Evolutionary conservation across 1,140 invertebrate species (phyloP), one percentile per base, ranked within the genome.

Genomic region (Lepidurus arcticus): DNA sequence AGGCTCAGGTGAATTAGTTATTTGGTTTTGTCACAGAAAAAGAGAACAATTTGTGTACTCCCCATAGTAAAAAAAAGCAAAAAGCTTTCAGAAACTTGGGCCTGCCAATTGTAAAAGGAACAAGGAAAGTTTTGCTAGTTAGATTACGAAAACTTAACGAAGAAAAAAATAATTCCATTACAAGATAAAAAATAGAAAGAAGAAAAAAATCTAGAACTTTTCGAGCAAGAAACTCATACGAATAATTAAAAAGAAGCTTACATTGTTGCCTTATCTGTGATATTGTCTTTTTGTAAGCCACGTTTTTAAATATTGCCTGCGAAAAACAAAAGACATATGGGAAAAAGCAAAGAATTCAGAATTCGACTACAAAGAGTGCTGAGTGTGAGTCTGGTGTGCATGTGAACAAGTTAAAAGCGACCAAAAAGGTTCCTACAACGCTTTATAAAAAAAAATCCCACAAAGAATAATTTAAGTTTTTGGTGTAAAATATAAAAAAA

Each of bases 231-330:
- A 65, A 65, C 53, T 65, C 53, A 65, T 65, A 65, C 53, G 53
- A 65, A 65, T 65, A 65, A 65, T 78, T 78, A 76, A 34, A 76
- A 78, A 74, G 73, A 78, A 78, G 74, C 73, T 78, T 75, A 73
- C 78, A 74, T 73, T 74, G 78, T 78, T 78, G 78, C 78, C 78
- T 78, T 78, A 78, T 78, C 78, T 78, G 78, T 78, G 78, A 78
- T 78, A 78, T 78, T 78, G 73, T 74, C 75, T 44, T 74, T 44
- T 73, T 74, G 53, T 65, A 65, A 65, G 53, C 53, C 53, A 65
- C 53, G 13, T 65, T 65, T 65, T 65, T 65, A 65, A 65, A 21
- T 13, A 65, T 65, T 65, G 53, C 53, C 53, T 65, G 53, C 21
- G 53, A 65, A 65, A 78, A 73, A 26, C 21, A 78, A 78, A 78